Evolutionary conservation across 1,140 invertebrate species (phyloP), one percentile per base, ranked within the genome.

Genomic region (Micrasema minimum): DNA sequence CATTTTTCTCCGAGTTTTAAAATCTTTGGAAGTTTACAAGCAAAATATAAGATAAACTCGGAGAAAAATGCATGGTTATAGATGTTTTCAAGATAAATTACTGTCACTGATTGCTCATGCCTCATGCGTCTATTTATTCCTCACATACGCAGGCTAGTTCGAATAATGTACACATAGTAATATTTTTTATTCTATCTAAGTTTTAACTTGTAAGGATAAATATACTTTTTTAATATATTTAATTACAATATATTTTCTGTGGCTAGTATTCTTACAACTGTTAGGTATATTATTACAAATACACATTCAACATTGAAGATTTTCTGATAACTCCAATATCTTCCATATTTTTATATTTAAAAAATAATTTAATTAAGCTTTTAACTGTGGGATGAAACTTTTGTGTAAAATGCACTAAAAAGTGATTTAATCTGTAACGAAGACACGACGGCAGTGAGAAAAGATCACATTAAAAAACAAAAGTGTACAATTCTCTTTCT

Each of bases 141-240:
- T n/a, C n/a, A n/a, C n/a, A n/a, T n/a, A n/a, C n/a, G n/a, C n/a
- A n/a, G n/a, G n/a, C n/a, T n/a, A n/a, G n/a, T n/a, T n/a, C n/a
- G n/a, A n/a, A n/a, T n/a, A n/a, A n/a, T n/a, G n/a, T n/a, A n/a
- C n/a, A n/a, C n/a, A n/a, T 23, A 53, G n/a, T 26, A 5, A 53
- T 53, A 53, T 26, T 53, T 2, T 53, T 53, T 53, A 53, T 53
- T 53, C 23, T 26, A 53, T 53, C 20, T 53, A 53, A 23, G 11
- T 53, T 12, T 53, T 7, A 20, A 53, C 12, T 10, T 11, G 10
- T 22, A 23, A 12, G 6, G 50, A 31, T 53, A 53, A 53, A 53
- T 53, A 53, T 22, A 53, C 12, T 53, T 53, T 31, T 53, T 53
- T 53, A 22, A 18, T 5, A 48, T 48, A n/a, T n/a, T n/a, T n/a